A percentile compares a stretch with the other conserved stretches of the same genome.
Conservation (phyloP, 2,888 invertebrate species). For the Nomada hirtipes region DNA sequence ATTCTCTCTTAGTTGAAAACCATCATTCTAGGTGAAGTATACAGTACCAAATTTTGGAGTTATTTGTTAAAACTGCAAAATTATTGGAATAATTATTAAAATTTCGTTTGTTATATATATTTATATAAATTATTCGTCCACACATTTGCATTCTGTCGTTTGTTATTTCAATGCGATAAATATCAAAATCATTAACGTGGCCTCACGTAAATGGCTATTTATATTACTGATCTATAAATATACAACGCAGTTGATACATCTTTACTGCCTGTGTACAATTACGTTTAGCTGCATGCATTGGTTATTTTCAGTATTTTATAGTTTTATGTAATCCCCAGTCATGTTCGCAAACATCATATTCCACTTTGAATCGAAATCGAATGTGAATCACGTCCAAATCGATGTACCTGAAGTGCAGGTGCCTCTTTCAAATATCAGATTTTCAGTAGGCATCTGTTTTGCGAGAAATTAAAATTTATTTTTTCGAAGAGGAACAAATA, state of each 20-base stretch:
- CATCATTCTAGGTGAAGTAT: no score
- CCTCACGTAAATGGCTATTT: not conserved
- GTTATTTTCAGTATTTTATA: slow-evolving; percentile 28
- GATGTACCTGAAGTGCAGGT: not conserved
- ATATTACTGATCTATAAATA: slow-evolving; percentile 7
- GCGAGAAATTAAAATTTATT: not conserved
- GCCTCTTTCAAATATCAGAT: no score
- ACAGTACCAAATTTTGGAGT: not conserved
- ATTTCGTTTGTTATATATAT: no score
- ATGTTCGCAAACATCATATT: not conserved
- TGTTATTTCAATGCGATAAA: not conserved
- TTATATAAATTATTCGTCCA: no score
- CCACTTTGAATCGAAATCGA: not conserved
- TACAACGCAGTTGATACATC: not conserved
- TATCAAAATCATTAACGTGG: not conserved
- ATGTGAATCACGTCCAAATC: not conserved
- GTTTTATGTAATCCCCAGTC: not conserved
- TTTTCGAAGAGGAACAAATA: not conserved
- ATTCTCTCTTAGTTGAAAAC: no score
- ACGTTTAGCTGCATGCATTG: not conserved
- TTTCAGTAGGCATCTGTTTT: not conserved
- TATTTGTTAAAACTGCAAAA: not conserved
- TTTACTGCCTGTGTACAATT: not conserved
- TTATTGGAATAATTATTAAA: not conserved
- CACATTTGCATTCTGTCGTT: no score